Evolutionary conservation across 2,888 invertebrate genomes (phyloP).

Genomic region (Latrodectus hesperus): DNA sequence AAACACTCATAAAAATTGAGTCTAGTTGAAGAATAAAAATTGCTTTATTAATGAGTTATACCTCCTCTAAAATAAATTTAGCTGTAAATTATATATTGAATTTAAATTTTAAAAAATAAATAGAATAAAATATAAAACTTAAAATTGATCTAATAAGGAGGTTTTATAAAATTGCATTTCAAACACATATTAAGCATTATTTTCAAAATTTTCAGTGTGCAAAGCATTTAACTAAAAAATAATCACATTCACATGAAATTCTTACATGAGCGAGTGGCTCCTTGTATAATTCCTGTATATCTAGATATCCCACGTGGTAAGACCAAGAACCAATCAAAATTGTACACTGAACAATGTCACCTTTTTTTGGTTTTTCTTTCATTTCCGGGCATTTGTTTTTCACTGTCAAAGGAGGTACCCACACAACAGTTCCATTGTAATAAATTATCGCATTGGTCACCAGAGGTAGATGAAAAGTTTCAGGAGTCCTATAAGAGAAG

Average conservation of each 20-base stretch:
- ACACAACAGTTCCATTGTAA: constrained; percentile 29
- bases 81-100: neutral
- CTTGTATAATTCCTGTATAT: neutral
- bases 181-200: neutral
- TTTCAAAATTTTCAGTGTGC: neutral
- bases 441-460: constrained; percentile 33
- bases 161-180: neutral
- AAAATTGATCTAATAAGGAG: neutral
- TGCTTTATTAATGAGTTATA: too few species aligned
- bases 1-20: too few species aligned
- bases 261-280: neutral
- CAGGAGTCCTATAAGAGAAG: constrained; percentile 16
- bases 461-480: neutral
- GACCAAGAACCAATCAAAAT: constrained; percentile 45
- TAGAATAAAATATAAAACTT: neutral
- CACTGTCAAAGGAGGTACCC: constrained; percentile 46
- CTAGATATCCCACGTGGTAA: constrained; percentile 16
- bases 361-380: neutral
- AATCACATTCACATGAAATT: neutral
- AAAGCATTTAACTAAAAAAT: neutral
- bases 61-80: too few species aligned
- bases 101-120: neutral
- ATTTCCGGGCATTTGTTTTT: constrained; percentile 14
- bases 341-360: constrained; percentile 24
- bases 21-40: too few species aligned